Evolutionary conservation across 2,113 vertebrate genomes (phyloP), one percentile per base, ranked within the genome.

Genomic region (Meles meles): DNA sequence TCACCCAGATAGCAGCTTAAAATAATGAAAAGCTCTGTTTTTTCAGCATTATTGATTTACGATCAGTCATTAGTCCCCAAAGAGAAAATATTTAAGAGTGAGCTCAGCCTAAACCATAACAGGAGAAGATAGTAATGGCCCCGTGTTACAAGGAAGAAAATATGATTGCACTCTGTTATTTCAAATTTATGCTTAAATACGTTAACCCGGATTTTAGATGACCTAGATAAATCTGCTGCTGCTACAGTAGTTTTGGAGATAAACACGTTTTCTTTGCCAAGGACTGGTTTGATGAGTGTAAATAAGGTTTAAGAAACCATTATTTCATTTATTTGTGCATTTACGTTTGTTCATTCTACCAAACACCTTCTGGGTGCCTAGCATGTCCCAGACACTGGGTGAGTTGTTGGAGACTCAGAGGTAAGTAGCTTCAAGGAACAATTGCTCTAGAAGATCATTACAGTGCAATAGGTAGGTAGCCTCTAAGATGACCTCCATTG

Each of bases 11-110:
- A 92, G 81, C 94, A 92, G 87, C 92, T 97, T 96, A 95, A 97
- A 97, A 96, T 97, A 97, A 98, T 96, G 92, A 98, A 98, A 97
- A 92, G 69, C 91, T 95, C 81, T 90, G 25, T 88, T 57, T 96
- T 96, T 83, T 84, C 88, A 79, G 88, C 55, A 17, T 94, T 96
- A 97, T 96, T 96, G 97, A 98, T 96, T 97, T 98, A 88, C 52
- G 55, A 93, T 96, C 96, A 97, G 84, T 96, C 96, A 96, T 88
- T 67, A 79, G 94, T 97, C 93, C 71, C 94, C 52, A 85, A 79
- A 96, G 90, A 96, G 84, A 95, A 96, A 96, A 96, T 96, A 96
- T 85, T 69, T 79, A 89, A 87, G 95, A 97, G 94, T 91, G 39
- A 55, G 90, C 88, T 88, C 76, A 90, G 94, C 74, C 82, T 74